phyloP scores from a whole-genome alignment of 2,113 vertebrate genomes.

The Phalacrocorax carbo region DNA sequence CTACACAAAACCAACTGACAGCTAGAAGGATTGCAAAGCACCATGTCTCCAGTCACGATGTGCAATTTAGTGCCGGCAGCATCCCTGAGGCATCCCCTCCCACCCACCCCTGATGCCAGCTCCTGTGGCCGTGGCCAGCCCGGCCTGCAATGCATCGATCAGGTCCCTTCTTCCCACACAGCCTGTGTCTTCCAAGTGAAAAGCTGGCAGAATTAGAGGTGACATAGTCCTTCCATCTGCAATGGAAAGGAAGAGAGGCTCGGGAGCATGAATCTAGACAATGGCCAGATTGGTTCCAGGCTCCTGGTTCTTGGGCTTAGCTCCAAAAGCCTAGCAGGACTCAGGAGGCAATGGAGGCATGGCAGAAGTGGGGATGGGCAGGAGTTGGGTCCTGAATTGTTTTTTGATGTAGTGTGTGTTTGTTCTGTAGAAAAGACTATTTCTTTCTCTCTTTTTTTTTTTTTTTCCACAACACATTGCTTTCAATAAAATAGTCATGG shows the following conservation, averaged over 20 bases:
- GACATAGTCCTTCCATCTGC: background rate
- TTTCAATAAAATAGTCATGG: slow-evolving; percentile 13
- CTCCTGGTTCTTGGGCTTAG: background rate
- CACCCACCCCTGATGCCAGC: background rate
- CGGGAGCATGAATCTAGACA: background rate
- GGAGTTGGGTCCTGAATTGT: background rate
- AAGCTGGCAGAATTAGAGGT: background rate
- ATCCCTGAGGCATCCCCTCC: background rate
- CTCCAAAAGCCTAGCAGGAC: background rate
- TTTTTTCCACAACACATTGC: background rate
- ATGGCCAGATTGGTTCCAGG: background rate
- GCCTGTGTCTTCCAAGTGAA: background rate
- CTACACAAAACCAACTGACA: background rate
- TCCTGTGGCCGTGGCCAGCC: rapidly evolving
- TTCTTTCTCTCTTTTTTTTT: background rate
- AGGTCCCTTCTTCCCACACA: background rate
- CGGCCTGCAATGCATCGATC: background rate
- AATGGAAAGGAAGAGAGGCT: background rate
- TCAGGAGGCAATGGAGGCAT: background rate
- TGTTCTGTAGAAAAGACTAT: background rate
- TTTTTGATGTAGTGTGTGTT: background rate
- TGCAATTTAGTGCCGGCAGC: rapidly evolving
- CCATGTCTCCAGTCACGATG: rapidly evolving
- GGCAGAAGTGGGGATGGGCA: background rate
- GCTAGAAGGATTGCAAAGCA: background rate